Conservation (phyloP, 2,888 invertebrate genomes). For the Drosophila atroscutellata region DNA sequence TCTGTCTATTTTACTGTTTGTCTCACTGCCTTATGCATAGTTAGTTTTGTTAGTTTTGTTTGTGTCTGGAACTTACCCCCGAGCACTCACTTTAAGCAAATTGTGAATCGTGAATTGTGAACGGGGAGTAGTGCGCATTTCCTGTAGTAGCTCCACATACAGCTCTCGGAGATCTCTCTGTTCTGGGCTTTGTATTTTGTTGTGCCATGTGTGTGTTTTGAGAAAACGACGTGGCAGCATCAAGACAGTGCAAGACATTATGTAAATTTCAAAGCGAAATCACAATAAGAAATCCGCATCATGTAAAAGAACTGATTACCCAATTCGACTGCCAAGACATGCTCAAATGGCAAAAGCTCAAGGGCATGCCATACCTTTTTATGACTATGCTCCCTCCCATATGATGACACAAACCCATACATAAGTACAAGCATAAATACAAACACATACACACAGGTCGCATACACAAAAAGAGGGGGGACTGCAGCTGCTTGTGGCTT, state of each 20-base stretch:
- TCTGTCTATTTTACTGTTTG: slow-evolving; percentile 16
- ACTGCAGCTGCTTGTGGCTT: slow-evolving; percentile 35
- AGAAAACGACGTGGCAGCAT: slow-evolving; percentile 62
- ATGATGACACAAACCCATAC: slow-evolving; percentile 17
- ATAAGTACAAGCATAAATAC: slow-evolving; percentile 1
- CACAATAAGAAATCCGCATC: slow-evolving; percentile 69
- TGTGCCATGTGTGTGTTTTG: slow-evolving; percentile 43
- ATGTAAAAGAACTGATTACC: slow-evolving; percentile 59
- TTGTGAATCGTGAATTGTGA: slow-evolving; percentile 47
- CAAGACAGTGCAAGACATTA: slow-evolving; percentile 54
- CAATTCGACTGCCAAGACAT: slow-evolving; percentile 48
- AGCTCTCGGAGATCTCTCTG: not conserved
- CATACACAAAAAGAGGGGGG: not conserved
- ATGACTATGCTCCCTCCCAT: slow-evolving; percentile 34
- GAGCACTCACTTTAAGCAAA: slow-evolving; percentile 68
- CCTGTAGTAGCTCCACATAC: slow-evolving; percentile 50
- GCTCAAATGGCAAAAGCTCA: slow-evolving; percentile 43
- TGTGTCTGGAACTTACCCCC: slow-evolving; percentile 57
- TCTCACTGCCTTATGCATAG: slow-evolving; percentile 57
- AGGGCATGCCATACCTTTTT: slow-evolving; percentile 51
- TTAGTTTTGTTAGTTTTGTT: slow-evolving; percentile 76
- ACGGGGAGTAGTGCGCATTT: slow-evolving; percentile 63
- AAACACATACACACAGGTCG: slow-evolving; percentile 4
- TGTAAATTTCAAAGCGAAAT: slow-evolving; percentile 71
- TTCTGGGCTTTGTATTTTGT: slow-evolving; percentile 4